phyloP scores from a whole-genome alignment of 2,113 vertebrate genomes.

The Nyctibius bracteatus region DNA sequence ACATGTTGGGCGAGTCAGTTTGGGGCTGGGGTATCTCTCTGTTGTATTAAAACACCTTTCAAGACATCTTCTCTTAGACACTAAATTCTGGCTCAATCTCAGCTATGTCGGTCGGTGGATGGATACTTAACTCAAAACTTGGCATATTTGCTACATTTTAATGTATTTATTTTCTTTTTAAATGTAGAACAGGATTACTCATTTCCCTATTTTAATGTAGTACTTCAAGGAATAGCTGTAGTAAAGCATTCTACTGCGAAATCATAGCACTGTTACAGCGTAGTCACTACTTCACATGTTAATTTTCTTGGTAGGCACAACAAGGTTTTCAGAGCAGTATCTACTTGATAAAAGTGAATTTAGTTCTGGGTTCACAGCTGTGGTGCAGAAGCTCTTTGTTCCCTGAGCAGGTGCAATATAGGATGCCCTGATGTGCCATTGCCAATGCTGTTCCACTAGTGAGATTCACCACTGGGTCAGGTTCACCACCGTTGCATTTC shows the following conservation, averaged over 20 bases:
- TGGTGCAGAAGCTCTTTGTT: not conserved
- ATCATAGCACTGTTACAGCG: not conserved
- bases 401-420: not conserved
- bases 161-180: not conserved
- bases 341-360: not conserved
- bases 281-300: not conserved
- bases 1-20: fast-evolving
- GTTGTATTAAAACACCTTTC: not conserved
- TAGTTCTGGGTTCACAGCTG: not conserved
- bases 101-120: not conserved
- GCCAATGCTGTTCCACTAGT: fast-evolving
- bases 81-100: not conserved
- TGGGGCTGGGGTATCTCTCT: not conserved
- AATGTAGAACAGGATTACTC: not conserved
- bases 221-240: not conserved
- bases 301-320: not conserved
- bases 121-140: not conserved
- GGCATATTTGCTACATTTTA: not conserved
- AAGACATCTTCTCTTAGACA: not conserved
- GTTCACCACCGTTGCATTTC: not conserved
- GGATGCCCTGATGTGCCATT: fast-evolving
- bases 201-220: not conserved
- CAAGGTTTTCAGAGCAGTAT: not conserved
- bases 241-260: not conserved
- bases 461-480: not conserved